A percentile compares a stretch with the other conserved stretches of the same genome.
These are phyloP conservation scores for Myrmecobius fasciatus DNA, from an alignment of 2,113 vertebrate genomes.

Conservation along the genomic window DNA sequence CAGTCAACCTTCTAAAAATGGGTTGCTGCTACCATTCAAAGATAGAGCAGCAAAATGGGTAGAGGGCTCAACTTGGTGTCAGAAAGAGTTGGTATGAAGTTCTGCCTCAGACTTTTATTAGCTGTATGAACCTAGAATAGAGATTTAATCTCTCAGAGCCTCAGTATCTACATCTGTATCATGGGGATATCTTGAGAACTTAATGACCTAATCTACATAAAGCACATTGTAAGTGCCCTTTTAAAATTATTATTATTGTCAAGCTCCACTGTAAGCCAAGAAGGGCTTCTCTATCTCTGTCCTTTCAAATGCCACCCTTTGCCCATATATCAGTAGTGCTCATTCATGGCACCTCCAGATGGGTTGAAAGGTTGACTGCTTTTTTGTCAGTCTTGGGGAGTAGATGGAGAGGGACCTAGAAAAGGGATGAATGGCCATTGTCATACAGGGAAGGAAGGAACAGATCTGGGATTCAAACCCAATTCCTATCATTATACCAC, in stretches of 20 bases:
- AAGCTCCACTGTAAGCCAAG: neutral
- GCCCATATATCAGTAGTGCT: neutral
- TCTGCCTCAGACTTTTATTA: neutral
- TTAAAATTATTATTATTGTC: no score
- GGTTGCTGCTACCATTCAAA: no score
- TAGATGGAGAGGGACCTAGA: neutral
- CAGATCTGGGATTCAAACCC: neutral
- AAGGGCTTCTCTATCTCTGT: constrained; percentile 20
- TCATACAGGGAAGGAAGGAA: neutral
- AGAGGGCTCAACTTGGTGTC: no score
- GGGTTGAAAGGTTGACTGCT: neutral
- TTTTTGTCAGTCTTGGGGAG: neutral
- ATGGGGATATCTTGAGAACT: no score
- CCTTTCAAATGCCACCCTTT: neutral
- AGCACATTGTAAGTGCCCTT: no score
- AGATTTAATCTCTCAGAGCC: neutral
- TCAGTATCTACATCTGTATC: neutral
- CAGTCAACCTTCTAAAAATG: neutral
- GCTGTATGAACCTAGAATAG: neutral
- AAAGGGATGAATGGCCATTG: neutral
- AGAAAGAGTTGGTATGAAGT: constrained; percentile 15
- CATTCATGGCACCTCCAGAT: neutral
- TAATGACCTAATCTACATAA: no score
- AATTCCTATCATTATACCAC: neutral
- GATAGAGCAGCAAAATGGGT: no score